Base-by-base conservation (phyloP, 1,140 invertebrate species). In the Frieseomelitta varia region DNA sequence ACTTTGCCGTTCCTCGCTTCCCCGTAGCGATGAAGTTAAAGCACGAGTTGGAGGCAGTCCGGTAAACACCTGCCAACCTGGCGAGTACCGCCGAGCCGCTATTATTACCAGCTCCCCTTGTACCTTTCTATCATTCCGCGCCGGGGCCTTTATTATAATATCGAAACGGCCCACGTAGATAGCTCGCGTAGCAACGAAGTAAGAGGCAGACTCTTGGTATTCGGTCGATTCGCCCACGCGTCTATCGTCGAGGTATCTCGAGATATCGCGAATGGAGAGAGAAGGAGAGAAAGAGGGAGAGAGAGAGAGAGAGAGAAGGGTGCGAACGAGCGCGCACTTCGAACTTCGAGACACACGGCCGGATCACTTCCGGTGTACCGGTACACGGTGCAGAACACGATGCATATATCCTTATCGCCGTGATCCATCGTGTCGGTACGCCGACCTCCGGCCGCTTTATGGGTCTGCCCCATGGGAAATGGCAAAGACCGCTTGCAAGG, bases 401-500 rank as follows among this genome's bases (percentile, higher is more conserved):
- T 89, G 87, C 88, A 89, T 90, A 88, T 90, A 89, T 82, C 69
- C 87, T 89, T 90, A 90, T 90, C 88, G 88, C 71, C 68, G 81
- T 87, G 85, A 90, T 90, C 87, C 87, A 90, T 90, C 88, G 87
- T 89, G 88, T 89, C 84, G 81, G 81, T 53, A 4, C 79, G 87
- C 47, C 88, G 85, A 87, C 81, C 88, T 88, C 87, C 71, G 39
- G 87, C 73, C 81, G 88, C 76, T 89, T 90, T 87, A 90, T 82
- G 87, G 88, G 80, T 89, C 68, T 79, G 85, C 85, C 39, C 85
- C 87, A 90, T 90, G 88, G 87, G 88, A 90, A 90, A 90, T 87
- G 81, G 88, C 88, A 90, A 90, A 90, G 88, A 90, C 87, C 88
- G 87, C 87, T 90, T 86, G 88, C 87, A 84, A 85, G 85, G 88